These are phyloP conservation scores for Drosophila mimetica DNA, from an alignment of 2,888 invertebrate genomes.

Conservation along the genomic window DNA sequence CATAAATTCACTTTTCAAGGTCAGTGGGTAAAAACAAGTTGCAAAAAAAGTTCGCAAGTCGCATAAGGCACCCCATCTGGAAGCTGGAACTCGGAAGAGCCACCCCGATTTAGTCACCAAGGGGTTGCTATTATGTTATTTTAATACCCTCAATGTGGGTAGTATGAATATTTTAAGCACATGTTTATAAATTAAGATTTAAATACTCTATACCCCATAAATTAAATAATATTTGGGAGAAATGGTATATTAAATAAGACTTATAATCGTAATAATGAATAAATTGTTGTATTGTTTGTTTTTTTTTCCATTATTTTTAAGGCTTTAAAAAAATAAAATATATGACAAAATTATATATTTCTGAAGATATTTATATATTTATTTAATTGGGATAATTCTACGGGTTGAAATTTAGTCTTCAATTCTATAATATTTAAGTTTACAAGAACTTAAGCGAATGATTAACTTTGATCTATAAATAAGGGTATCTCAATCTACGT, in stretches of 20 bases:
- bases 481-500: not conserved
- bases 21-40: slow-evolving; percentile 82
- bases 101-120: slow-evolving; percentile 31
- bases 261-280: no score
- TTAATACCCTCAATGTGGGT: slow-evolving; percentile 22
- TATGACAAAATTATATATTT: no score
- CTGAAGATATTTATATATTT: no score
- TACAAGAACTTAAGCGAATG: not conserved
- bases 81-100: slow-evolving; percentile 19
- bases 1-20: slow-evolving; percentile 82
- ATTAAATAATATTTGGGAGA: not conserved
- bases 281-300: no score
- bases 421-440: no score
- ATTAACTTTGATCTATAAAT: not conserved
- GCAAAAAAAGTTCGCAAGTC: slow-evolving; percentile 57
- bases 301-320: no score
- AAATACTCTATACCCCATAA: not conserved
- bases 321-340: no score
- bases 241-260: no score
- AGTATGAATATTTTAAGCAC: not conserved
- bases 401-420: no score
- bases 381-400: no score
- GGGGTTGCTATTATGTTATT: slow-evolving; percentile 54
- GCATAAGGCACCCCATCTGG: slow-evolving; percentile 55
- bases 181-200: not conserved